phyloP scores from a whole-genome alignment of 2,888 invertebrate species.

The Agrotis ipsilon region DNA sequence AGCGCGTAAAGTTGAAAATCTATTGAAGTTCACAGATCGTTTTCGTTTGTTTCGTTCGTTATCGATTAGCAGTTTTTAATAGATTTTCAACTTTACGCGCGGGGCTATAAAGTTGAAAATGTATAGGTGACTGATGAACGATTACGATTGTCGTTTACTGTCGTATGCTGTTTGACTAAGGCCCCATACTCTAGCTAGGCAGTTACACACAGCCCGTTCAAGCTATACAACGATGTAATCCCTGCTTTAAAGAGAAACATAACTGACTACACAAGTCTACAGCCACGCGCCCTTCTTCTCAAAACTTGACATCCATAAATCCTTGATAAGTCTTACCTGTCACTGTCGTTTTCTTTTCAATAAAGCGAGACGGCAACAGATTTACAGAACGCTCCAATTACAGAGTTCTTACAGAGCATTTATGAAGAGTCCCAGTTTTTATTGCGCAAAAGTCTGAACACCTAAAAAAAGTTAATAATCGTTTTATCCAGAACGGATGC shows the following conservation, averaged over 20 bases:
- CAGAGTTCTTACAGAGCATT: slow-evolving; percentile 44
- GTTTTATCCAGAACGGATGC: slow-evolving; percentile 30
- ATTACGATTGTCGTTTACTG: too few species aligned
- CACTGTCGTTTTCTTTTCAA: slow-evolving; percentile 59
- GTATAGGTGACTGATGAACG: too few species aligned
- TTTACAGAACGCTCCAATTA: slow-evolving; percentile 53
- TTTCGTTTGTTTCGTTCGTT: too few species aligned
- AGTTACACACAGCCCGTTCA: neutral
- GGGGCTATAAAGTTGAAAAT: too few species aligned
- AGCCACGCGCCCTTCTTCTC: slow-evolving; percentile 37
- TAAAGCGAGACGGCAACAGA: slow-evolving; percentile 57
- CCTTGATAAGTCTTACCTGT: slow-evolving; percentile 63
- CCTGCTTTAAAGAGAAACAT: slow-evolving; percentile 37
- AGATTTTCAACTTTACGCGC: too few species aligned
- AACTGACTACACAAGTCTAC: slow-evolving; percentile 17
- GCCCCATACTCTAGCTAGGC: neutral
- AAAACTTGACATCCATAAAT: slow-evolving; percentile 61
- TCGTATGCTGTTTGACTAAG: too few species aligned
- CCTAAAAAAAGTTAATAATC: slow-evolving; percentile 42
- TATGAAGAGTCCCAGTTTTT: slow-evolving; percentile 49
- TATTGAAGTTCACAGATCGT: too few species aligned
- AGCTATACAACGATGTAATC: slow-evolving; percentile 30
- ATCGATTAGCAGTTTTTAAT: too few species aligned
- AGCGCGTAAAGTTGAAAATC: too few species aligned
- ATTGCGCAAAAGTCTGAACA: slow-evolving; percentile 36